phyloP scores from a whole-genome alignment of 2,113 vertebrate species.

The Baryphthengus martii region DNA sequence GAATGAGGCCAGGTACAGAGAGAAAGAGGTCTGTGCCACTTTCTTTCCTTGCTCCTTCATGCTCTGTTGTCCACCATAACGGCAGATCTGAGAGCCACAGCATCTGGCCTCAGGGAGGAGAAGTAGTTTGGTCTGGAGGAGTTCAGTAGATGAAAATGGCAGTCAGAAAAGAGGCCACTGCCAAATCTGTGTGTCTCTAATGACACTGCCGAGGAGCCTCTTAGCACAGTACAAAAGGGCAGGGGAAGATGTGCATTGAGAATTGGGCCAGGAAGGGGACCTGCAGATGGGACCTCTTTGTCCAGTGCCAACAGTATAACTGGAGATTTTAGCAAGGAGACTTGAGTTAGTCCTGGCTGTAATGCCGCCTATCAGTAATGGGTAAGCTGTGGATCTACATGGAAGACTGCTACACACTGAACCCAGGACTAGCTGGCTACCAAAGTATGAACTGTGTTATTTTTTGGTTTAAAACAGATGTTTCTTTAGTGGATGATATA shows the following conservation, averaged over 20 bases:
- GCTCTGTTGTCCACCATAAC: too few species aligned
- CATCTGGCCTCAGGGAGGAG: fast-evolving
- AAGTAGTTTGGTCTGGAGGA: not conserved
- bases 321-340: not conserved
- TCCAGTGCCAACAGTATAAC: not conserved
- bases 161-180: not conserved
- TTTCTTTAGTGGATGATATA: not conserved
- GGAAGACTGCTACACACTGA: not conserved
- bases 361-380: not conserved
- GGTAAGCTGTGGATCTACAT: not conserved
- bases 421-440: not conserved
- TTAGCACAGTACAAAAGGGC: not conserved
- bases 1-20: not conserved
- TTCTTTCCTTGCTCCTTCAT: not conserved
- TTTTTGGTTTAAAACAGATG: not conserved
- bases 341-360: not conserved
- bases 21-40: not conserved
- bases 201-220: not conserved
- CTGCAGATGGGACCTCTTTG: fast-evolving
- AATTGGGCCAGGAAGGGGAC: not conserved
- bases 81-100: not conserved
- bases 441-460: not conserved
- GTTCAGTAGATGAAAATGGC: not conserved
- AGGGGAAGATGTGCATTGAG: fast-evolving
- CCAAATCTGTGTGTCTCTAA: not conserved